Base-by-base conservation (phyloP, 2,797 vertebrate species). In the Antennarius maculatus region DNA sequence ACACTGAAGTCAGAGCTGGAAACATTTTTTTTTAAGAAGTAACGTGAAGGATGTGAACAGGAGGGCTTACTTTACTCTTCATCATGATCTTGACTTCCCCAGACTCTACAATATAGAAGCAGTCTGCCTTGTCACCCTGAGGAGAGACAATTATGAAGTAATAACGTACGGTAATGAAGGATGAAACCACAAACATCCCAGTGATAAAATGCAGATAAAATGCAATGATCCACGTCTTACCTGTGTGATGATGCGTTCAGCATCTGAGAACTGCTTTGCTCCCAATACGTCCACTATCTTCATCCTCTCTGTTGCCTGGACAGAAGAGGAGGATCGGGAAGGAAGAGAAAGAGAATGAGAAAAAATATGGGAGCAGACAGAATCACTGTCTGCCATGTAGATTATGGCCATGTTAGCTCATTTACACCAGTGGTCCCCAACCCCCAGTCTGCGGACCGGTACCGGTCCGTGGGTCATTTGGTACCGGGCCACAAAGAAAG, bases 81-180 rank as follows among this genome's bases (percentile, higher is more conserved):
- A 99, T 98, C 95, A 98, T 94, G 84, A 99, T 98, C 92, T 95
- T 97, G 81, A 98, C 97, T 71, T 98, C 97, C 8, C 97, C 97
- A 9, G 95, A 96, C 81, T 98, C 96, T 83, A 99, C 95, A 46
- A 99, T 92, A 91, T 95, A 99, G 89, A 99, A 99, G 86, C 96
- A 96, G 74, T 98, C 96, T 31, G 97, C 97, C 80, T 91, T 95
- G 67, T 99, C 97, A 0, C 97, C 97, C 97, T 99, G 85, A 29
- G 54, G 55, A 87, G 2, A 31, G 39, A 66, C 12, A 34, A 56
- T 4, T n/a, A 12, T 34, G 17, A 71, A 43, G 17, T 2, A 57
- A 6, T 14, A 10, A 42, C 27, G 12, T 28, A 0, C 10, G 12
- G 14, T 2, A 49, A 48, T 29, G 16, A 34, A 23, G 11, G 45